Base-by-base conservation (phyloP, 2,113 vertebrate species). In the Diadophis punctatus region DNA sequence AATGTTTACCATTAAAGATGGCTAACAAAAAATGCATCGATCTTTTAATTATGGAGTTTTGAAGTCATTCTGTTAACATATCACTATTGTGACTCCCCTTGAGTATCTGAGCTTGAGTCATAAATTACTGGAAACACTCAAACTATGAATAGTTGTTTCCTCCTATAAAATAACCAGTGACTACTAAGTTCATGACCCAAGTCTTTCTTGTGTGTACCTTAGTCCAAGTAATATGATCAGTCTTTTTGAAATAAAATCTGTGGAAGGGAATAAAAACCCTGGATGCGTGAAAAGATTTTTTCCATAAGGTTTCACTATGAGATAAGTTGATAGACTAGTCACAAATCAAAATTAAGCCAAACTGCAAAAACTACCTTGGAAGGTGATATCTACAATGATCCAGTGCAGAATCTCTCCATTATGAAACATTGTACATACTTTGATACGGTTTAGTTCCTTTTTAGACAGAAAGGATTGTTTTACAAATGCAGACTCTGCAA, bases 1-100 rank as follows among this genome's bases (percentile, higher is more conserved):
- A 89, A 4, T 92, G 48, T 86, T 93, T 80, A 80, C 63, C 9
- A 90, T 90, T 93, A 94, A 91, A 93, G 90, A 16, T 25, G 55
- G 14, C 0, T 20, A 43, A 51, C 53, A 80, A 43, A 80, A 80
- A 22, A 43, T 22, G 63, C 63, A 74, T 34, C 5, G 1, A 22
- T 80, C 34, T 34, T 39, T 80, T 80, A 43, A 80, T 22, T 80
- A 34, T 80, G 34, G 74, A 22, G 4, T 84, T 12, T 10, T 46
- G 30, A 48, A 90, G 16, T 68, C 4, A 89, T 5, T 68, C 16
- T 49, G 12, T 86, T 51, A 39, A 12, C 18, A 39, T 20, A 52
- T 22, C 84, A 49, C 27, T 43, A 6, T 18, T 68, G 63, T 27
- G 48, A 14, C 23, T 39, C 25, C 10, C 6, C 30, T 51, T 20